Conservation (phyloP, 2,113 vertebrate genomes). For the Rhegmatorhina hoffmannsi region DNA sequence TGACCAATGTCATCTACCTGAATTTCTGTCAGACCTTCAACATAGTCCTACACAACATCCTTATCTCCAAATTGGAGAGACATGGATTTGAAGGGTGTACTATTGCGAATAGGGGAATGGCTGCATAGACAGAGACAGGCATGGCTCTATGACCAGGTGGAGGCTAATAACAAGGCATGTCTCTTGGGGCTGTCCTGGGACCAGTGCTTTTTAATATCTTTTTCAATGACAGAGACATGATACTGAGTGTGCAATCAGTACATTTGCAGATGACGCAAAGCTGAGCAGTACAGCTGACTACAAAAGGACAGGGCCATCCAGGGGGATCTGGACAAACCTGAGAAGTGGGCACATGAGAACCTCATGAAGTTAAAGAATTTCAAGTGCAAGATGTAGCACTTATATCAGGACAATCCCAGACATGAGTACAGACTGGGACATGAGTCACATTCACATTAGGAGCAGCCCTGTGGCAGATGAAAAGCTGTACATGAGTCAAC, state of each 20-base stretch:
- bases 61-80: not conserved
- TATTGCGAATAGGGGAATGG: not conserved
- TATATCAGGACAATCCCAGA: not conserved
- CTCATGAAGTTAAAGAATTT: not conserved
- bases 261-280: not conserved
- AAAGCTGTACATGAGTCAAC: not conserved
- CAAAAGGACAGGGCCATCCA: not conserved
- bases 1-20: not conserved
- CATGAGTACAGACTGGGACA: not conserved
- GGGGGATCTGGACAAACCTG: not conserved
- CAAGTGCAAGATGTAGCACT: not conserved
- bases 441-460: not conserved
- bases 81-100: not conserved
- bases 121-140: not conserved
- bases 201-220: not conserved
- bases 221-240: not conserved
- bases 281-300: not conserved
- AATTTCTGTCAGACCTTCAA: not conserved
- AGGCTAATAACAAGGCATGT: not conserved
- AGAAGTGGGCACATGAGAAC: not conserved
- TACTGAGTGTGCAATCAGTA: rapidly evolving
- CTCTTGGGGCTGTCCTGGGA: not conserved
- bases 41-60: not conserved
- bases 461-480: not conserved
- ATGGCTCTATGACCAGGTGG: not conserved